phyloP scores from a whole-genome alignment of 2,797 vertebrate genomes.

The Muraenolepis orangiensis region DNA sequence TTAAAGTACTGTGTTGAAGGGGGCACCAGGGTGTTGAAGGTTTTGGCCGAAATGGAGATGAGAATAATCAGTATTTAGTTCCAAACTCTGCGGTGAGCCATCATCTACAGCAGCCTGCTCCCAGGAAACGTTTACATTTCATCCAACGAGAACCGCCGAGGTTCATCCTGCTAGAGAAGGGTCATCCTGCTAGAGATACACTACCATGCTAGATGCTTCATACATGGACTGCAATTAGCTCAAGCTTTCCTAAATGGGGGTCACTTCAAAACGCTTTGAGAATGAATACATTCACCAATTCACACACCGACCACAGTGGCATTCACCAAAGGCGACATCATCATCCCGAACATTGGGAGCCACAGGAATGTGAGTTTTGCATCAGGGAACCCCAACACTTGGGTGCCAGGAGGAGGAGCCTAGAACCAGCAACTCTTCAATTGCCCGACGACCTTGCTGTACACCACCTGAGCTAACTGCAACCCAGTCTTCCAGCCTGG shows the following conservation, averaged over 20 bases:
- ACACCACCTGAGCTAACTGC: background rate
- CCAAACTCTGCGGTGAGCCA: background rate
- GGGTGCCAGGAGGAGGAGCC: background rate
- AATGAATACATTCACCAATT: background rate
- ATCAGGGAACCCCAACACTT: background rate
- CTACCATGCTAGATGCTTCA: background rate
- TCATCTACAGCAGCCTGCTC: background rate
- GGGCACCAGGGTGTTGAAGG: no score
- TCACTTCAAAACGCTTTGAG: no score
- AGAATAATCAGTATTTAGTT: background rate
- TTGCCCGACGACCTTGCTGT: background rate
- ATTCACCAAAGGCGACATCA: background rate
- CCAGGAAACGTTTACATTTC: no score
- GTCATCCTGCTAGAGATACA: background rate
- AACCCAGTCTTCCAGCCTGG: background rate
- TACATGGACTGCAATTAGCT: background rate
- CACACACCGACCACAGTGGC: no score
- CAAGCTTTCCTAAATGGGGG: background rate
- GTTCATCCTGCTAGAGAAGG: background rate
- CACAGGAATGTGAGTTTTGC: background rate
- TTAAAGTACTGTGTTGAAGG: no score
- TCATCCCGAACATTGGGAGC: background rate
- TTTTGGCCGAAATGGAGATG: background rate
- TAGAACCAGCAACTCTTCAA: background rate
- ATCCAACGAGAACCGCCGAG: no score